These are phyloP conservation scores for Potamarius usumacintae DNA, from an alignment of 2,113 vertebrate genomes.

Conservation along the genomic window DNA sequence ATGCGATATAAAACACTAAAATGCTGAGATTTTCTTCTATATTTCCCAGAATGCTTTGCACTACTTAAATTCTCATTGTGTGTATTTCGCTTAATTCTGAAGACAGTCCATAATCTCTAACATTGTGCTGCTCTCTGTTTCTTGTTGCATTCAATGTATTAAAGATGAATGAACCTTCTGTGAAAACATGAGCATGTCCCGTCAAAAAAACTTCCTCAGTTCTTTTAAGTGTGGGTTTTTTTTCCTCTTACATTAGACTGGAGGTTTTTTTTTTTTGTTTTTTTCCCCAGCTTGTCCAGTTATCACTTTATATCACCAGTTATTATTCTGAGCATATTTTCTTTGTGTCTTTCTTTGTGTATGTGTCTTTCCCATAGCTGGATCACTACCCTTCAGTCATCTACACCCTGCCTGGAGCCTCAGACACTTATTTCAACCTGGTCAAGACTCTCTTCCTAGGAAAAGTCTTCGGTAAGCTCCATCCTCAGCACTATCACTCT, in stretches of 20 bases:
- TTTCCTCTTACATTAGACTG: not conserved
- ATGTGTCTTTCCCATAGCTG: constrained; percentile 70
- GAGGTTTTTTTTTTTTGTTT: no score
- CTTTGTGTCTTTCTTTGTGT: not conserved
- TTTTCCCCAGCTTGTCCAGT: not conserved
- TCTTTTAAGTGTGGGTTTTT: not conserved
- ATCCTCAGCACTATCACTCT: not conserved
- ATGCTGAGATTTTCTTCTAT: no score
- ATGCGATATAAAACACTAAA: no score
- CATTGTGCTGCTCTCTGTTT: no score
- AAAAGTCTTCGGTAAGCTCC: constrained; percentile 88
- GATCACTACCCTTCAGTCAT: constrained; percentile 88
- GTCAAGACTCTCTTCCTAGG: constrained; percentile 93
- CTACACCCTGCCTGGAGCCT: constrained; percentile 76
- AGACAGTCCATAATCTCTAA: no score
- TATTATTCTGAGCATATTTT: not conserved
- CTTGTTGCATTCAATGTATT: no score
- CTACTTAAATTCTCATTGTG: no score
- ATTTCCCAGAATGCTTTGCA: no score
- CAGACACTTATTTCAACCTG: constrained; percentile 85
- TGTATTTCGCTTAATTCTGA: no score
- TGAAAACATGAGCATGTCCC: no score
- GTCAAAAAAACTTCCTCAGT: no score
- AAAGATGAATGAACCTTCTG: no score
- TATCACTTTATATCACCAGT: not conserved